Evolutionary conservation across 2,797 vertebrate genomes (phyloP).

Genomic region (Dermochelys coriacea): DNA sequence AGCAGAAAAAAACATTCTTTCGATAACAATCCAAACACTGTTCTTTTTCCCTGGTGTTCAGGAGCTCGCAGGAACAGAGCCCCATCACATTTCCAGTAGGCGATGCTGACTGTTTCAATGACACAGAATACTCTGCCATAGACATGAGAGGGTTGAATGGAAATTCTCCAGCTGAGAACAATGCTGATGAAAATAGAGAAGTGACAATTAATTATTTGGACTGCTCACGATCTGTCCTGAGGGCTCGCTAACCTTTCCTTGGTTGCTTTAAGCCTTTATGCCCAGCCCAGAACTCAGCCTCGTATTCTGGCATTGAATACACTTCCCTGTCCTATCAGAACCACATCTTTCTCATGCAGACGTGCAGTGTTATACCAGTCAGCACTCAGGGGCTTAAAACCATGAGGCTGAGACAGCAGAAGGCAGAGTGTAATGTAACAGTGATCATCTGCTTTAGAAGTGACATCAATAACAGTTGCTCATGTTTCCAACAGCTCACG

Average conservation of each 20-base stretch:
- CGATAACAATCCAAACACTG: background rate
- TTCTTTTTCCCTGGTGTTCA: background rate
- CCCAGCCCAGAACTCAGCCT: background rate
- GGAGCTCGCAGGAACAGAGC: background rate
- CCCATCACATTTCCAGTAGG: background rate
- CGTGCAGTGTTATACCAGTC: accelerated
- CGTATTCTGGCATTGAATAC: background rate
- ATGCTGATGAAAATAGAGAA: constrained; percentile 39
- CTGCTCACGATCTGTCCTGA: background rate
- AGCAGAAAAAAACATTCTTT: background rate
- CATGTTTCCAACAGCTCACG: background rate
- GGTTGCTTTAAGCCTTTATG: constrained; percentile 33
- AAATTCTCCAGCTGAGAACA: constrained; percentile 31
- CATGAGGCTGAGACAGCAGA: background rate
- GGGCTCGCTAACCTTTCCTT: constrained; percentile 21
- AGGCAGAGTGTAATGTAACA: background rate
- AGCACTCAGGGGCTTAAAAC: background rate
- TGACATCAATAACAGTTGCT: background rate
- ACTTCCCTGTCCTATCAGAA: background rate
- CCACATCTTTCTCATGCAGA: background rate
- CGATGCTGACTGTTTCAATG: constrained; percentile 55
- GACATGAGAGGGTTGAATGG: constrained; percentile 41
- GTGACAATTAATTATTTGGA: constrained; percentile 61
- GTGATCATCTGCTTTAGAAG: background rate
- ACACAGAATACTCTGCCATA: constrained; percentile 8